These are phyloP conservation scores for Calephelis perditalis DNA, from an alignment of 2,888 invertebrate species.

Conservation along the genomic window DNA sequence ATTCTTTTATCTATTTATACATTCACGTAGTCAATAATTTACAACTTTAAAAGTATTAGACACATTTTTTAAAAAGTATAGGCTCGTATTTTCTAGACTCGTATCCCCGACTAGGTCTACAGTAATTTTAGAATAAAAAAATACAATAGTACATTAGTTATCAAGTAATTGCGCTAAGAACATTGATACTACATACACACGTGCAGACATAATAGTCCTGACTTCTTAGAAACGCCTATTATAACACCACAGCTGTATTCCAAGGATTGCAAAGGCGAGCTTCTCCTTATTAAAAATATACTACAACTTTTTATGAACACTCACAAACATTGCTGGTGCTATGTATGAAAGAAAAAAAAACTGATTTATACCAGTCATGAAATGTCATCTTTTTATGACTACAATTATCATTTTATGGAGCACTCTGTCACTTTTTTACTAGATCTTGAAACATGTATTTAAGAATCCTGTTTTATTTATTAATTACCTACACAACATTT, in stretches of 20 bases:
- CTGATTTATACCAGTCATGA: slow-evolving; percentile 7
- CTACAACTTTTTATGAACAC: slow-evolving; percentile 5
- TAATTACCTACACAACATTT: too few species aligned
- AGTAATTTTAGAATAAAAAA: too few species aligned
- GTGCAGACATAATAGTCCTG: slow-evolving; percentile 25
- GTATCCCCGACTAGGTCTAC: too few species aligned
- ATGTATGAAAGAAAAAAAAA: not conserved
- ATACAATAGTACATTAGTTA: too few species aligned
- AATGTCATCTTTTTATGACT: slow-evolving; percentile 9
- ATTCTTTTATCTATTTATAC: too few species aligned
- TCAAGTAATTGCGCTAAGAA: slow-evolving; percentile 2
- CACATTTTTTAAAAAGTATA: too few species aligned
- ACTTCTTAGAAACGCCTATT: slow-evolving; percentile 35
- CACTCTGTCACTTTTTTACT: slow-evolving; percentile 8
- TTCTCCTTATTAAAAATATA: not conserved
- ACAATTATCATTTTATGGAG: slow-evolving; percentile 7
- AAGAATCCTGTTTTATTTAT: not conserved
- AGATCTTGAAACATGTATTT: not conserved
- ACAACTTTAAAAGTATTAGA: too few species aligned
- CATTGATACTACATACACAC: slow-evolving; percentile 23
- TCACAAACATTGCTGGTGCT: not conserved
- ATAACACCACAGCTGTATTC: slow-evolving; percentile 29
- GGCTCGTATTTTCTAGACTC: too few species aligned
- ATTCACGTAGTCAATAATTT: too few species aligned
- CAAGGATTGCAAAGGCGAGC: not conserved